Percentiles rank a stretch among this genome's conserved stretches.
phyloP scores from a whole-genome alignment of 1,140 invertebrate species.

The Eciton burchellii region DNA sequence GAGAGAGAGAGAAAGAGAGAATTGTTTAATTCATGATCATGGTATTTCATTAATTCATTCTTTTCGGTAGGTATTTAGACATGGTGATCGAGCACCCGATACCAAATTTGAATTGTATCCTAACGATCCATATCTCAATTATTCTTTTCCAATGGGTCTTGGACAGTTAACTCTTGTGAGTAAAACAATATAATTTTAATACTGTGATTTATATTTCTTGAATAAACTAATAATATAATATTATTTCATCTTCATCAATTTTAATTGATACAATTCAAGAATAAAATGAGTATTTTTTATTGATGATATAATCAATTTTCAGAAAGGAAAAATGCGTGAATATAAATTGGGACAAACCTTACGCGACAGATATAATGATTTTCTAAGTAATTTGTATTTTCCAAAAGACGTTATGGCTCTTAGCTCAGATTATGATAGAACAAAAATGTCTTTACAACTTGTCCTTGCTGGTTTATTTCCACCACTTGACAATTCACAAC shows the following conservation, averaged over 20 bases:
- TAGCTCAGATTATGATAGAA: constrained; percentile 86
- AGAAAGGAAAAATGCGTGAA: constrained; percentile 85
- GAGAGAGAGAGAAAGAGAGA: too few relatives aligned
- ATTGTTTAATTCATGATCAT: neutral
- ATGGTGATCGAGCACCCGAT: constrained; percentile 92
- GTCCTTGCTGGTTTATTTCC: constrained; percentile 86
- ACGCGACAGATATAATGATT: constrained; percentile 79
- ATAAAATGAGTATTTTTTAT: neutral
- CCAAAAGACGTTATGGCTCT: constrained; percentile 80
- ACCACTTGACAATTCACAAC: constrained; percentile 80
- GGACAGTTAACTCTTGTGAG: constrained; percentile 91
- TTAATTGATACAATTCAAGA: neutral
- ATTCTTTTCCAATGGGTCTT: constrained; percentile 88
- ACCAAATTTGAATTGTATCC: constrained; percentile 87
- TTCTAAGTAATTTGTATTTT: constrained; percentile 82
- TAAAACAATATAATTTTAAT: constrained; percentile 55
- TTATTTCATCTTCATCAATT: neutral
- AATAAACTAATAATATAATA: too few relatives aligned
- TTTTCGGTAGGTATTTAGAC: constrained; percentile 89
- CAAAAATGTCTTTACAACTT: constrained; percentile 87
- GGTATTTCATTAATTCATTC: neutral
- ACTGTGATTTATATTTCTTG: too few relatives aligned
- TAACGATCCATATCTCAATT: constrained; percentile 87
- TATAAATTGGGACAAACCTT: constrained; percentile 83
- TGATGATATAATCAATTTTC: constrained; percentile 1